Evolutionary conservation across 2,888 invertebrate genomes (phyloP), one percentile per base, ranked within the genome.

Genomic region (Scrobipalpa atriplicella): DNA sequence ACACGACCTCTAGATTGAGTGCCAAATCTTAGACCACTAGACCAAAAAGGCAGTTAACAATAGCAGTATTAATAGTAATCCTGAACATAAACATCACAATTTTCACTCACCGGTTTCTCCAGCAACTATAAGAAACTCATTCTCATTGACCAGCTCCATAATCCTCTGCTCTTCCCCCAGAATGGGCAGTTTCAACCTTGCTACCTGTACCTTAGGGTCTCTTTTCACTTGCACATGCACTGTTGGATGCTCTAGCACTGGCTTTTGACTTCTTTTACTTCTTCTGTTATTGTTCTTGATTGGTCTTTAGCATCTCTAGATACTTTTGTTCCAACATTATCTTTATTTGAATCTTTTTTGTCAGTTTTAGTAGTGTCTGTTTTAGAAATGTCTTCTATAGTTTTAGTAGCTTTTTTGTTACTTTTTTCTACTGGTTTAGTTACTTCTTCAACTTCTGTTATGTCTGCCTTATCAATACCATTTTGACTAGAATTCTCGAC

Each of bases 141-240:
- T 98, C 74, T 99, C 98, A 85, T 96, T 97, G 11, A 99, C 97
- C 0, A 96, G 93, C 89, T 99, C 99, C 95, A 99, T 98, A 51
- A 99, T 97, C 64, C 94, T 93, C 82, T 99, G 99, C 82, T 99
- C 99, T 84, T 99, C 99, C 0, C 96, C 96, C 36, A 98, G 93
- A 75, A 99, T 98, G 0, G 99, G 99, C 13, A 99, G 93, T 85
- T 98, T 97, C 66, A 98, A 89, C 70, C 99, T 94, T 9, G 96
- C 94, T 6, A 95, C 95, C 86, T 99, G 97, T 61, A 99, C 95
- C 77, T 96, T 95, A 65, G 95, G 93, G 58, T 94, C 94, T 66
- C 99, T 95, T 75, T 95, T 87, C 0, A 99, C 96, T 70, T 96
- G 94, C 13, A 99, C 95, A 86, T 95, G 96, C 29, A 82, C 72